A percentile compares a stretch with the other conserved stretches of the same genome.
Conservation (phyloP, 2,888 invertebrate species). For the Siphlonurus alternatus region DNA sequence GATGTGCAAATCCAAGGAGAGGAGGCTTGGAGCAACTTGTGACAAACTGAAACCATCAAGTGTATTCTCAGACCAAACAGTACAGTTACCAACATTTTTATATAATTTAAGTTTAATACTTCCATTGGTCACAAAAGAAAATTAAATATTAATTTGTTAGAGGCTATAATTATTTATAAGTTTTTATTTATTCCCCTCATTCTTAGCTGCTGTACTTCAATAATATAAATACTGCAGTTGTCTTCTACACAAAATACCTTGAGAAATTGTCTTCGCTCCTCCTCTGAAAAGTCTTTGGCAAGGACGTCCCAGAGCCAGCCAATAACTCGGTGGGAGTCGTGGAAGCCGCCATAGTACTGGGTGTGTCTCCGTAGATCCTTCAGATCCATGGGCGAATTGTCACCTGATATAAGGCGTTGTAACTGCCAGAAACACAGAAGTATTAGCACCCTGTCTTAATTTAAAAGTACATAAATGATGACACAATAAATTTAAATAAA, state of each 20-base stretch:
- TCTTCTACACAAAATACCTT: conserved; percentile 44
- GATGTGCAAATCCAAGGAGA: conserved; percentile 83
- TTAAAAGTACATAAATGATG: background rate
- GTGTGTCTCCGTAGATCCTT: conserved; percentile 77
- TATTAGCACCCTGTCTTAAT: background rate
- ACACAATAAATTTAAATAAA: background rate
- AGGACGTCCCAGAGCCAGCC: conserved; percentile 98
- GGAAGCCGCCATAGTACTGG: conserved; percentile 98
- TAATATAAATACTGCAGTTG: too few species aligned
- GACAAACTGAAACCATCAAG: conserved; percentile 44
- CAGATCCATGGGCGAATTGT: conserved; percentile 83
- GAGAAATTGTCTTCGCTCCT: conserved; percentile 84
- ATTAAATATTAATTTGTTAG: too few species aligned
- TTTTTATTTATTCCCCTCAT: too few species aligned
- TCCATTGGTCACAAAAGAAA: background rate
- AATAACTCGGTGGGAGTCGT: conserved; percentile 92
- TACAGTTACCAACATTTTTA: conserved; percentile 7
- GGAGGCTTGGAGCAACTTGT: conserved; percentile 97
- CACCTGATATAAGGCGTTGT: conserved; percentile 89
- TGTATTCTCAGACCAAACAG: conserved; percentile 1
- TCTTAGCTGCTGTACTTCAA: too few species aligned
- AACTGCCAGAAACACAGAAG: conserved; percentile 34
- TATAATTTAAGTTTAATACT: background rate
- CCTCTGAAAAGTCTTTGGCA: conserved; percentile 81
- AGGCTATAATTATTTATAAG: too few species aligned